Percentiles rank a stretch among this genome's conserved stretches.
These are phyloP conservation scores for Malurus leucopterus DNA, from an alignment of 2,797 vertebrate species.

Conservation along the genomic window DNA sequence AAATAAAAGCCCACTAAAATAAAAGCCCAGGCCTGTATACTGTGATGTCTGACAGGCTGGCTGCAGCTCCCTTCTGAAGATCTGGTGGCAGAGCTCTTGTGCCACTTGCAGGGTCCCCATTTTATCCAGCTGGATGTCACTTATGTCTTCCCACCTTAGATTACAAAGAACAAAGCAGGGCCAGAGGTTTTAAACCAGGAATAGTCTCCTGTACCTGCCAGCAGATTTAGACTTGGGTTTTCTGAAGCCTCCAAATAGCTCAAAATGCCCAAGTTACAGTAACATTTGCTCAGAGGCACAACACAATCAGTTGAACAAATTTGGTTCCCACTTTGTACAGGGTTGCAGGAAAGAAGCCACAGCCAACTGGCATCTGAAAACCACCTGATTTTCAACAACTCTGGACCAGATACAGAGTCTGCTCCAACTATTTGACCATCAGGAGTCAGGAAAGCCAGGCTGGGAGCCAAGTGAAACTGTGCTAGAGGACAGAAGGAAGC, in stretches of 20 bases:
- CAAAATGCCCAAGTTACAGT: neutral
- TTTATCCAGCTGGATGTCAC: neutral
- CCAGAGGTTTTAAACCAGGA: neutral
- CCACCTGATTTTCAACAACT: neutral
- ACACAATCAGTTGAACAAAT: neutral
- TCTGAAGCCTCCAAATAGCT: neutral
- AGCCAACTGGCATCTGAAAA: neutral
- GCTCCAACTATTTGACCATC: conserved; percentile 1
- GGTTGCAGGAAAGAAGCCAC: neutral
- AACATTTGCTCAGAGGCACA: neutral
- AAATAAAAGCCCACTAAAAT: neutral
- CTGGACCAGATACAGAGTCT: neutral
- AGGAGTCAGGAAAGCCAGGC: conserved; percentile 15
- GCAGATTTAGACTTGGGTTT: neutral
- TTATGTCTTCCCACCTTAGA: neutral
- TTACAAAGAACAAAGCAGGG: neutral
- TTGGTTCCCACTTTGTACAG: neutral
- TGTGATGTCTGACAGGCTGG: neutral
- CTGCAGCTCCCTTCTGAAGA: neutral
- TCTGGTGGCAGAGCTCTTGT: neutral
- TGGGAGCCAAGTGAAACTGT: conserved; percentile 41
- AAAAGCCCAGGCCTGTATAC: neutral
- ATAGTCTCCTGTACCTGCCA: neutral
- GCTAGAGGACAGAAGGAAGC: conserved; percentile 46
- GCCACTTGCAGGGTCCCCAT: neutral